Percentiles rank a stretch among this genome's conserved stretches.
phyloP scores from a whole-genome alignment of 2,113 vertebrate species.

The Eulemur macaco region DNA sequence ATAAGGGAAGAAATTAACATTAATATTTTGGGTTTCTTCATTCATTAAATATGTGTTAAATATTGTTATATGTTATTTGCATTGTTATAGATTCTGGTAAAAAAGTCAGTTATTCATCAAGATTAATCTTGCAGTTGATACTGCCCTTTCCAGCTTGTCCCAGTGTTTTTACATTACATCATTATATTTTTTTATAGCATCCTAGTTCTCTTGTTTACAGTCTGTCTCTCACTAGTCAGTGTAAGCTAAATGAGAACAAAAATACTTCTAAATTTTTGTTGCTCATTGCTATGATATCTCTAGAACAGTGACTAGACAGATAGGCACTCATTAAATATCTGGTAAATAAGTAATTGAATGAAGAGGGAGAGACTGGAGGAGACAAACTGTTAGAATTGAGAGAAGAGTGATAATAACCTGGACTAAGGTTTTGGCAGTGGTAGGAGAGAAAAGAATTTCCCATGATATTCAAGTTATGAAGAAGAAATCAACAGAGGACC shows the following conservation, averaged over 20 bases:
- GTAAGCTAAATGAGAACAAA: neutral
- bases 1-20: constrained; percentile 3
- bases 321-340: neutral
- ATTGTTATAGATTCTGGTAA: neutral
- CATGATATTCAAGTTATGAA: no score
- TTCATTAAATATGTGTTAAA: constrained; percentile 8
- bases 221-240: neutral
- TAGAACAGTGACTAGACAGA: neutral
- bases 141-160: neutral
- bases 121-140: neutral
- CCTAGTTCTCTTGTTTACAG: neutral
- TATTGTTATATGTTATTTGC: neutral
- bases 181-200: neutral
- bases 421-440: neutral
- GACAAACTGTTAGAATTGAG: neutral
- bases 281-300: neutral
- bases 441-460: neutral
- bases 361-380: neutral
- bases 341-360: neutral
- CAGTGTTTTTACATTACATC: neutral
- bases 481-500: neutral
- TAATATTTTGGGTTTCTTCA: constrained; percentile 59
- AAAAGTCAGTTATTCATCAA: neutral
- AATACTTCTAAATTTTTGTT: neutral
- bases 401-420: neutral